Base-by-base conservation (phyloP, 2,888 invertebrate genomes). In the Nesidiocoris tenuis region DNA sequence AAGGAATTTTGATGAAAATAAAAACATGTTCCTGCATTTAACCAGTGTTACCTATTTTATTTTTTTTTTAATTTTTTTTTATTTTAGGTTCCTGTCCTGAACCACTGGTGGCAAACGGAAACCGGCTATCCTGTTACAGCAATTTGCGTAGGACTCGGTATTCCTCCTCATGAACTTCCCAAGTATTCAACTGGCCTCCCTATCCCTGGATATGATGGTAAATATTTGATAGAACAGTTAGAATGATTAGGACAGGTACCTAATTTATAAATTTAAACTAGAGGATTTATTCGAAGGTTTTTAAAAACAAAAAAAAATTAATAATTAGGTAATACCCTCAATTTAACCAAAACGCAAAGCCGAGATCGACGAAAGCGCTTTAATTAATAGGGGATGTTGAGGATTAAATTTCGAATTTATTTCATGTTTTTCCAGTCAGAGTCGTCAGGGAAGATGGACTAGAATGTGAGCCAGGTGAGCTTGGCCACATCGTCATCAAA, bases 61-160 rank as follows among this genome's bases (percentile, higher is more conserved):
- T n/a, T n/a, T n/a, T n/a, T n/a, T n/a, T n/a, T n/a, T n/a, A n/a
- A n/a, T n/a, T n/a, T n/a, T n/a, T n/a, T n/a, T n/a, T n/a, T n/a
- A n/a, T n/a, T n/a, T n/a, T n/a, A 83, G 83, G 84, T 90, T 7
- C 92, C 93, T 0, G 87, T 95, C 1, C 83, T 95, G 71, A 96
- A 97, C 83, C 93, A 97, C 83, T 97, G 96, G 96, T 97, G 97
- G 96, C 97, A 97, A 85, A 96, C 97, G 1, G 97, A 97, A 85
- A 93, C 94, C 0, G 96, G 96, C 0, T 94, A 94, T 77, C 90
- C 95, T 0, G 92, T 97, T 75, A 94, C 95, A 0, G 91, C 94
- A 0, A 90, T 92, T 0, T 94, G 94, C 82, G 82, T 92, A 7
- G 96, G 94, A 0, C 88, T 93, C 59, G 90, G 89, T 0, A 89